Evolutionary conservation across 2,888 invertebrate species (phyloP).

Genomic region (Hydraecia micacea): DNA sequence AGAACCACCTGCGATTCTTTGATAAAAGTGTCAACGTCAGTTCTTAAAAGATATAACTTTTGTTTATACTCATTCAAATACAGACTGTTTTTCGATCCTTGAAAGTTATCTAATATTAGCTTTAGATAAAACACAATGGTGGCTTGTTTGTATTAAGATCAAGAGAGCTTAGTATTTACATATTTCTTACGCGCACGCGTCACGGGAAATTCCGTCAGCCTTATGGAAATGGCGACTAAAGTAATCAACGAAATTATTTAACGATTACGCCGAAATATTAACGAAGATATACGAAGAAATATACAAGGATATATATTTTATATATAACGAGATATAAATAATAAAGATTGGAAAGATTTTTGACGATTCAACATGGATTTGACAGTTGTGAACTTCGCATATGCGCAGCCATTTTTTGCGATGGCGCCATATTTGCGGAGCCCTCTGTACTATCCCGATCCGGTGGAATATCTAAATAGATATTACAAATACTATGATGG

Average conservation of each 20-base stretch:
- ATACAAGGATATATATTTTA: conserved; percentile 34
- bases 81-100: conserved; percentile 78
- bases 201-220: conserved; percentile 59
- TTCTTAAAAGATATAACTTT: conserved; percentile 86
- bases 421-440: conserved; percentile 78
- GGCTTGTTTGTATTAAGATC: conserved; percentile 57
- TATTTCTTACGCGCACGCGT: conserved; percentile 41
- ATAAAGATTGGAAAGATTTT: conserved; percentile 72
- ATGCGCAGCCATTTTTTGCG: conserved; percentile 75
- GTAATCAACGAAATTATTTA: conserved; percentile 34
- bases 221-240: conserved; percentile 23
- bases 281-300: conserved; percentile 32
- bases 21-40: conserved; percentile 83
- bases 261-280: conserved; percentile 44
- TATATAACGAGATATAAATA: conserved; percentile 25
- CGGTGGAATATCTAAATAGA: conserved; percentile 77
- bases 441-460: conserved; percentile 79
- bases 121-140: conserved; percentile 61
- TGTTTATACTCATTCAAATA: conserved; percentile 87
- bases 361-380: conserved; percentile 79
- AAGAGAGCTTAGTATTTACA: conserved; percentile 54
- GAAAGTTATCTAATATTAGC: conserved; percentile 65
- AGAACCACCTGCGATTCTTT: conserved; percentile 82
- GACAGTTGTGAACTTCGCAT: conserved; percentile 74
- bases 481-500: conserved; percentile 85